A percentile compares a stretch with the other conserved stretches of the same genome.
phyloP scores from a whole-genome alignment of 2,888 invertebrate genomes.

The Belgica antarctica region DNA sequence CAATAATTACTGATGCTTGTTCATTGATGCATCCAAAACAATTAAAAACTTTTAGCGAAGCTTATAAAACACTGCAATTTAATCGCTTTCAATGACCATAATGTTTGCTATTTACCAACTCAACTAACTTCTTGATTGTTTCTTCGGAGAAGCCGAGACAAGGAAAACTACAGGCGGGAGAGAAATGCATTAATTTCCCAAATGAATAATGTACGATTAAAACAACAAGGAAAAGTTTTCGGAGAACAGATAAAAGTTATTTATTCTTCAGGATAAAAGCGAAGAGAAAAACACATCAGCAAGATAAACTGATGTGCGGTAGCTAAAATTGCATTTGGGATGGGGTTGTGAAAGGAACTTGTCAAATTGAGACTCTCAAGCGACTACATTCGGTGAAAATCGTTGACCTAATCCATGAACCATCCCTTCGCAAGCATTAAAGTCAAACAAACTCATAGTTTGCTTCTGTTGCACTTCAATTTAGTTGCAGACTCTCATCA shows the following conservation, averaged over 20 bases:
- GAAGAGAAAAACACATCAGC: conserved; percentile 2
- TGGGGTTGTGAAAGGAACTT: too few relatives aligned
- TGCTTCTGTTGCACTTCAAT: too few relatives aligned
- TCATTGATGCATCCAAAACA: too few relatives aligned
- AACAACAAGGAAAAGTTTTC: not conserved
- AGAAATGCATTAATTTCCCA: conserved; percentile 22
- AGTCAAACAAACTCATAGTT: too few relatives aligned
- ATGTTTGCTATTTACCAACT: not conserved
- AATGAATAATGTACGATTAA: conserved; percentile 15
- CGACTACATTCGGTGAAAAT: too few relatives aligned
- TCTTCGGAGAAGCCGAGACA: not conserved
- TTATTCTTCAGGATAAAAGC: not conserved
- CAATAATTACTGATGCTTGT: not conserved
- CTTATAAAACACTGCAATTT: not conserved
- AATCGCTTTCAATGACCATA: not conserved
- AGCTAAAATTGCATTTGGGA: not conserved
- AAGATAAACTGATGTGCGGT: conserved; percentile 15
- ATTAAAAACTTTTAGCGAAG: too few relatives aligned
- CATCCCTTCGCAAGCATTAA: too few relatives aligned
- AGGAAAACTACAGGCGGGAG: not conserved
- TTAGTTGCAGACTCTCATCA: too few relatives aligned
- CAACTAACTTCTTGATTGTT: not conserved
- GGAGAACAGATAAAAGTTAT: conserved; percentile 12
- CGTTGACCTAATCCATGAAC: too few relatives aligned
- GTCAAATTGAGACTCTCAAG: too few relatives aligned